Percentiles rank a stretch among this genome's conserved stretches.
phyloP scores from a whole-genome alignment of 2,888 invertebrate species.

The Pristionchus maxplancki region DNA sequence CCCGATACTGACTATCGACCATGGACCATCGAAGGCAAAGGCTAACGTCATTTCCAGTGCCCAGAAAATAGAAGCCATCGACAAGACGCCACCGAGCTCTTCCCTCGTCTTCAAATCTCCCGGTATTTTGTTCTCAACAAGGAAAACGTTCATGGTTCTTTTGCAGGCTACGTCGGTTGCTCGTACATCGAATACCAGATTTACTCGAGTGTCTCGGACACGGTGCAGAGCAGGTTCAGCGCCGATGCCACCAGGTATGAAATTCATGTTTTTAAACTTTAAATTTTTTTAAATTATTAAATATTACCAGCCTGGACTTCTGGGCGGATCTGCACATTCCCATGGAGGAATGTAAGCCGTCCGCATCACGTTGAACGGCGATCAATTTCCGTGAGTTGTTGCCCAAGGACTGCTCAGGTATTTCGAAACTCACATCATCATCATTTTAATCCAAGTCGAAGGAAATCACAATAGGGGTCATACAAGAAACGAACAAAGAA shows the following conservation, averaged over 20 bases:
- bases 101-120: neutral
- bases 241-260: neutral
- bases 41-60: neutral
- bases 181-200: neutral
- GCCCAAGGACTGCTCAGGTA: too few relatives aligned
- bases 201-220: neutral
- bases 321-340: neutral
- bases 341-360: neutral
- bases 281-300: too few relatives aligned
- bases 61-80: neutral
- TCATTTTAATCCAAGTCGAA: neutral
- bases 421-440: too few relatives aligned
- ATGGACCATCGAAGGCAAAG: too few relatives aligned
- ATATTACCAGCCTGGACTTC: neutral
- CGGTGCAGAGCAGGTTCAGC: neutral
- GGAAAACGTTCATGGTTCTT: neutral
- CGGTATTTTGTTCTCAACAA: neutral
- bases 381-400: neutral
- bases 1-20: neutral
- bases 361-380: neutral
- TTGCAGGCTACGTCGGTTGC: constrained; percentile 14
- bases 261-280: neutral
- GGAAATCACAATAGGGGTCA: neutral
- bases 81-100: neutral
- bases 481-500: too few relatives aligned